phyloP scores from a whole-genome alignment of 1,140 invertebrate species.

The Cydia amplana region DNA sequence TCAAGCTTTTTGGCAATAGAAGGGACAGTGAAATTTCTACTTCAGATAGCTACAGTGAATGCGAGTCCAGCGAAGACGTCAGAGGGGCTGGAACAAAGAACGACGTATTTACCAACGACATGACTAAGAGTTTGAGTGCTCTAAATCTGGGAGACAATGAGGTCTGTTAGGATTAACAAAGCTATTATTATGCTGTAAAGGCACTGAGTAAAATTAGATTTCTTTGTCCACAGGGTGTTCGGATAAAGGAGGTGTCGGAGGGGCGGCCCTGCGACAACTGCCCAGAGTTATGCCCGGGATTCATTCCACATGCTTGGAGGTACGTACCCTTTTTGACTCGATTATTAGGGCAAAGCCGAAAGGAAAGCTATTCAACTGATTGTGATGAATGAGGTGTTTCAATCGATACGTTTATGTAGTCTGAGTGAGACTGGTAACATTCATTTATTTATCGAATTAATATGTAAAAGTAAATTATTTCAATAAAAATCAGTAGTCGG shows the following conservation, averaged over 20 bases:
- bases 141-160: slow-evolving; percentile 21
- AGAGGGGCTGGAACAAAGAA: slow-evolving; percentile 18
- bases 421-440: no score
- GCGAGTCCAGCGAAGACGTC: slow-evolving; percentile 58
- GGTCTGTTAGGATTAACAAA: slow-evolving; percentile 21
- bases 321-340: slow-evolving; percentile 73
- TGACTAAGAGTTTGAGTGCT: slow-evolving; percentile 17
- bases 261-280: slow-evolving; percentile 91
- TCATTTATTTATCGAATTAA: no score
- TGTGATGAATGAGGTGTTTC: no score
- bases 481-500: no score
- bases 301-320: slow-evolving; percentile 91
- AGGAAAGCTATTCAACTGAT: neutral
- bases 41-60: slow-evolving; percentile 73
- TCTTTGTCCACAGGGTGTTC: slow-evolving; percentile 84
- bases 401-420: no score
- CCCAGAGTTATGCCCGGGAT: slow-evolving; percentile 89
- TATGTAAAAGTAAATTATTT: no score
- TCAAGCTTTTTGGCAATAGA: slow-evolving; percentile 67
- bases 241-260: slow-evolving; percentile 91
- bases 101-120: slow-evolving; percentile 14
- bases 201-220: slow-evolving; percentile 30
- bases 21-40: slow-evolving; percentile 62
- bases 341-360: neutral
- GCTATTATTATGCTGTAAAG: neutral